phyloP scores from a whole-genome alignment of 2,888 invertebrate species.

The Ectropis crepuscularia region DNA sequence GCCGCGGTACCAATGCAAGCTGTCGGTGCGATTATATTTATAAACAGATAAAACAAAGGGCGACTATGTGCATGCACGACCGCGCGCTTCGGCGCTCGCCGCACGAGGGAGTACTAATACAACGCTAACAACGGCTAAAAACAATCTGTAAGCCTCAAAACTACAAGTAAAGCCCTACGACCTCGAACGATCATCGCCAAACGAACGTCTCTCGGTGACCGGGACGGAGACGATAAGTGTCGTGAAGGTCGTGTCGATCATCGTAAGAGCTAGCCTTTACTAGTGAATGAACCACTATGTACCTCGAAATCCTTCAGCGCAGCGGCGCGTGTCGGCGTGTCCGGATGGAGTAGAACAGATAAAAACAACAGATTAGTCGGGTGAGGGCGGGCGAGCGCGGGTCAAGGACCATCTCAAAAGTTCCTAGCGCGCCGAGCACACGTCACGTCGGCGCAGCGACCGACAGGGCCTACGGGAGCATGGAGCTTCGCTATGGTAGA shows the following conservation, averaged over 20 bases:
- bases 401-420: slow-evolving; percentile 97
- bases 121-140: slow-evolving; percentile 85
- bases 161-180: slow-evolving; percentile 85
- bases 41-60: slow-evolving; percentile 83
- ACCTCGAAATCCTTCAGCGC: slow-evolving; percentile 94
- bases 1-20: slow-evolving; percentile 80
- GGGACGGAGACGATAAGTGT: slow-evolving; percentile 69
- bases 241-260: slow-evolving; percentile 72
- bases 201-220: slow-evolving; percentile 69
- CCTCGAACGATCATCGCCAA: slow-evolving; percentile 80
- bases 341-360: slow-evolving; percentile 89
- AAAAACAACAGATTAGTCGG: slow-evolving; percentile 87
- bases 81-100: slow-evolving; percentile 81
- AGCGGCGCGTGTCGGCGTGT: slow-evolving; percentile 88
- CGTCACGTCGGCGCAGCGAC: slow-evolving; percentile 76
- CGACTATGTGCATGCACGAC: slow-evolving; percentile 83
- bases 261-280: slow-evolving; percentile 81
- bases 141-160: slow-evolving; percentile 85
- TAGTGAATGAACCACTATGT: slow-evolving; percentile 85
- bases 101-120: slow-evolving; percentile 83
- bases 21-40: slow-evolving; percentile 78
- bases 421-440: slow-evolving; percentile 86
- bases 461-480: slow-evolving; percentile 69
- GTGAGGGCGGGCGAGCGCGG: slow-evolving; percentile 80
- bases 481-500: slow-evolving; percentile 55